phyloP scores from a whole-genome alignment of 2,797 vertebrate genomes.

The Microtus californicus region DNA sequence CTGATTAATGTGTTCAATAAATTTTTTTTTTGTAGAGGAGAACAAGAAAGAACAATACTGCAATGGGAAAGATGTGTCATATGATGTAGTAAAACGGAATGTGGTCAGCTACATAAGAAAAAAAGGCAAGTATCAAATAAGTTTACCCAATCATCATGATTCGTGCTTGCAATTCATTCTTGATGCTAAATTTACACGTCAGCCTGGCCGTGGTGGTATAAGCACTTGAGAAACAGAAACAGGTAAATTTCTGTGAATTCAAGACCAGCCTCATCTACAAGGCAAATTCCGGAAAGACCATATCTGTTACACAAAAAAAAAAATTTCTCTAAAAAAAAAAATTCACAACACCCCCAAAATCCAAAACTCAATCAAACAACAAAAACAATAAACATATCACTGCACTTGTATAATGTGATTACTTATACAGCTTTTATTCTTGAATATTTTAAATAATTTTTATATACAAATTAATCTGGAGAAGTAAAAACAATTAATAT shows the following conservation, averaged over 20 bases:
- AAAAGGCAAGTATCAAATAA: not conserved
- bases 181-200: not conserved
- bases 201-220: not conserved
- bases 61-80: not conserved
- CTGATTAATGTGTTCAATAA: slow-evolving; percentile 69
- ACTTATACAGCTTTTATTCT: not conserved
- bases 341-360: not conserved
- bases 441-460: not conserved
- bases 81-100: not conserved
- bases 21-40: slow-evolving; percentile 56
- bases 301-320: not conserved
- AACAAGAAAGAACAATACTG: slow-evolving; percentile 26
- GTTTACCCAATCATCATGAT: not conserved
- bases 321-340: not conserved
- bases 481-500: not conserved
- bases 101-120: not conserved
- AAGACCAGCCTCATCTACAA: not conserved
- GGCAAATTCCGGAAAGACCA: no score
- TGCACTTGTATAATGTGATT: not conserved
- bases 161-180: rapidly evolving
- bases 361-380: not conserved
- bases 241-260: not conserved
- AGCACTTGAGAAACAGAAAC: not conserved
- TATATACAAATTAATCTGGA: not conserved
- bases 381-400: not conserved